Base-by-base conservation (phyloP, 1,140 invertebrate species). In the Berghia stephanieae region DNA sequence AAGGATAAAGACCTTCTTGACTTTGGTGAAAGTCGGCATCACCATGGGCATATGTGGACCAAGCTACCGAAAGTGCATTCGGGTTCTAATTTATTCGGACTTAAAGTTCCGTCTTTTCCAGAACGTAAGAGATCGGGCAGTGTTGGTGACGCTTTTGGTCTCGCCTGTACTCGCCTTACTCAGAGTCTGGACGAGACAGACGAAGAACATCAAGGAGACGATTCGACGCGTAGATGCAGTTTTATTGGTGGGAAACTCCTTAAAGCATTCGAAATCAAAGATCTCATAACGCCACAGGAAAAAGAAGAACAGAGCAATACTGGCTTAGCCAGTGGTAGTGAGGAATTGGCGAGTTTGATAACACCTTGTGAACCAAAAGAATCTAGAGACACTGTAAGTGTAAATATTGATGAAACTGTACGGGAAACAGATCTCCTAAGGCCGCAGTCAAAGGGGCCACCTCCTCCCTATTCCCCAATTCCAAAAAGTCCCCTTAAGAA, bases 81-180 rank as follows among this genome's bases (percentile, higher is more conserved):
- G 40, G 86, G 86, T 4, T 80, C 85, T 21, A 87, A 87, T 75
- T 78, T 87, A 34, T 86, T 87, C 80, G 85, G 86, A 10, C 78
- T 87, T 16, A 80, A 78, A 57, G 83, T 86, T 34, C 85, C 83
- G 24, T 74, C 40, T 10, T 70, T 86, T n/a, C 80, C 80, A 42
- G 86, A 87, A 49, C 80, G 84, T 44, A 85, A 85, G 75, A 79
- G 86, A 43, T 86, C 83, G 4, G 86, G 85, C 0, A 87, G 86
- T 81, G 85, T 86, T n/a, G 86, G 86, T 24, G 84, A 85, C 79
- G 77, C 78, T 13, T 77, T 69, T 68, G 75, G 70, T 55, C 24
- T 76, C 44, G 38, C 63, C 31, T 40, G 55, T 31, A 49, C 73
- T 38, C 42, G 57, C 6, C 75, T 73, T 31, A 75, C 76, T 0